These are phyloP conservation scores for Lamellibrachia satsuma DNA, from an alignment of 2,888 invertebrate genomes.

Conservation along the genomic window DNA sequence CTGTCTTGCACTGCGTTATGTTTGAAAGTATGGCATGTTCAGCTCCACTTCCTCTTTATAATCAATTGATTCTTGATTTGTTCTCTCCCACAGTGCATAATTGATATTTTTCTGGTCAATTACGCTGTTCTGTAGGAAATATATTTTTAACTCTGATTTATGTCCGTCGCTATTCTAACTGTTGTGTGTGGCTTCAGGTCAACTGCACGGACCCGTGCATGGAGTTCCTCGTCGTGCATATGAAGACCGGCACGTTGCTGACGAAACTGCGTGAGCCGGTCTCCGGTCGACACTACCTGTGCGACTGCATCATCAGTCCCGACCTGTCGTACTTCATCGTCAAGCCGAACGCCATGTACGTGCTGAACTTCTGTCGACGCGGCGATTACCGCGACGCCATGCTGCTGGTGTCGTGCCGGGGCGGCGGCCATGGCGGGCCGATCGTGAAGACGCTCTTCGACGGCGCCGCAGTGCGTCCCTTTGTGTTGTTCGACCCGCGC, in stretches of 20 bases:
- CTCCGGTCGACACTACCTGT: conserved; percentile 43
- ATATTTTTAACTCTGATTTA: no score
- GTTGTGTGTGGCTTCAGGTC: conserved; percentile 27
- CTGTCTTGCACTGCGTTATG: no score
- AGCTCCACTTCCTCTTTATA: no score
- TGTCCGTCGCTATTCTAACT: background rate
- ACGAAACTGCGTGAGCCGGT: conserved; percentile 41
- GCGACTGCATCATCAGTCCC: conserved; percentile 47
- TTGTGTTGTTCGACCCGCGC: conserved; percentile 46
- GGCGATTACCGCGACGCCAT: conserved; percentile 44
- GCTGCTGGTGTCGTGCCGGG: conserved; percentile 42
- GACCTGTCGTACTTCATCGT: conserved; percentile 45
- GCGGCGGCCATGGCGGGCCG: conserved; percentile 35
- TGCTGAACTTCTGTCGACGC: conserved; percentile 44
- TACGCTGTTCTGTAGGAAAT: no score
- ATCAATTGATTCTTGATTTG: no score
- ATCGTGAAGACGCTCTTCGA: conserved; percentile 41
- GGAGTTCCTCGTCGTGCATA: conserved; percentile 46
- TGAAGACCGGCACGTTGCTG: conserved; percentile 44
- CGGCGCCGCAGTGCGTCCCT: conserved; percentile 41
- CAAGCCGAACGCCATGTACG: conserved; percentile 48
- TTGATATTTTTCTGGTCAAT: no score
- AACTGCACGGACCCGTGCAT: conserved; percentile 34
- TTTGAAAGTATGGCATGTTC: no score
- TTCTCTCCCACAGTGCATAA: no score